Conservation (phyloP, 64 coral and sea anemone species). For the Anthopleura sola region DNA sequence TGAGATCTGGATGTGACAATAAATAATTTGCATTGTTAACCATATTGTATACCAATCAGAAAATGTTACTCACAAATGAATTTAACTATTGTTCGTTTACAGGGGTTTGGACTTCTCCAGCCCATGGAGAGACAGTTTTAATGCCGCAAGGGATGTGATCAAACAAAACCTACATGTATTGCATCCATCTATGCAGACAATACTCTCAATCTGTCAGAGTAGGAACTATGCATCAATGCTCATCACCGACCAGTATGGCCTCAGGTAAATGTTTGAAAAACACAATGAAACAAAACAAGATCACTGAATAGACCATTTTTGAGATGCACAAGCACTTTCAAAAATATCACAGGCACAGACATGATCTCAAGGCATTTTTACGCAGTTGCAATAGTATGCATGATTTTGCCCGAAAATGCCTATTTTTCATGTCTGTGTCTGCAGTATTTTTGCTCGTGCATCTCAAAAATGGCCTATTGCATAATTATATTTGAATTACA, state of each 20-base stretch:
- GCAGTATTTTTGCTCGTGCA: too few species aligned
- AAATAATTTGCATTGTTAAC: too few species aligned
- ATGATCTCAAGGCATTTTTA: too few species aligned
- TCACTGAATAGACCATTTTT: too few species aligned
- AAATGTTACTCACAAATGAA: neutral
- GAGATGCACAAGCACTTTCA: too few species aligned
- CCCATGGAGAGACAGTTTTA: conserved; percentile 95
- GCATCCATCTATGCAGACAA: conserved; percentile 98
- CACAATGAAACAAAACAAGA: neutral
- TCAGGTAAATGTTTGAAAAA: conserved; percentile 37
- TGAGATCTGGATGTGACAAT: neutral
- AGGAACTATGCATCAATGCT: conserved; percentile 87
- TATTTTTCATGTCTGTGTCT: too few species aligned
- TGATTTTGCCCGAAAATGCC: too few species aligned
- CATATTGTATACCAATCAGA: neutral
- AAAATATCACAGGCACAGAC: too few species aligned
- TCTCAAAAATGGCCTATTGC: too few species aligned
- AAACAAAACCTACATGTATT: conserved; percentile 83
- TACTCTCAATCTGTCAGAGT: conserved; percentile 89
- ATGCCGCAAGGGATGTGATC: conserved; percentile 61
- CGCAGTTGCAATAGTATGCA: too few species aligned
- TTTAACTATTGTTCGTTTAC: neutral
- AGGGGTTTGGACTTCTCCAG: conserved; percentile 96
- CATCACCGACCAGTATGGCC: conserved; percentile 78
- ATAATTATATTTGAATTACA: too few species aligned